phyloP scores from a whole-genome alignment of 2,113 vertebrate genomes.

The Vidua macroura region DNA sequence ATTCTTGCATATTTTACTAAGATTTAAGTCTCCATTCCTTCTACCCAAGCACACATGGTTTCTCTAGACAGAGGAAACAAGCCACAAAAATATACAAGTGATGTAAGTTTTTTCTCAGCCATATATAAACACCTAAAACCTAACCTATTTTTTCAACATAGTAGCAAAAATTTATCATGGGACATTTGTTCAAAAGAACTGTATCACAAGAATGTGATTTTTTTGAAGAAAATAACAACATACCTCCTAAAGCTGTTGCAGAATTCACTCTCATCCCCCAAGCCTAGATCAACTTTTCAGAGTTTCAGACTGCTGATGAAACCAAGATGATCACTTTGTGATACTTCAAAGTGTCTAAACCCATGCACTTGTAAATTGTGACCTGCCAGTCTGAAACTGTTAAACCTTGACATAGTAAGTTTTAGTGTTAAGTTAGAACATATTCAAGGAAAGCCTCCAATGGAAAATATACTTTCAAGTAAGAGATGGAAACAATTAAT shows the following conservation, averaged over 20 bases:
- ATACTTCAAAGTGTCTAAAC: background rate
- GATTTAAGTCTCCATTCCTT: background rate
- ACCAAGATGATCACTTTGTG: background rate
- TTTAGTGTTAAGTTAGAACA: background rate
- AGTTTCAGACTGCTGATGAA: background rate
- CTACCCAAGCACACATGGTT: background rate
- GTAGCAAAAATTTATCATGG: background rate
- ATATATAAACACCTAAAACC: background rate
- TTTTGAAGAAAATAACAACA: background rate
- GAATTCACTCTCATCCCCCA: background rate
- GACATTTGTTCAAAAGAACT: background rate
- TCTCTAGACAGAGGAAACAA: background rate
- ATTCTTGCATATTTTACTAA: background rate
- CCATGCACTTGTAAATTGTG: background rate
- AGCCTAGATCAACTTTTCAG: background rate
- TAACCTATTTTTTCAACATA: background rate
- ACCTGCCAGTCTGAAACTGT: background rate
- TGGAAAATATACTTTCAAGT: background rate
- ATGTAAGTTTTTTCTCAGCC: background rate
- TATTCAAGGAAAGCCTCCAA: background rate
- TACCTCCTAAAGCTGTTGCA: background rate
- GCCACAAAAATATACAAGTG: background rate
- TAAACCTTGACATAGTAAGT: background rate
- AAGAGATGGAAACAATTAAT: background rate
- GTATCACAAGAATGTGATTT: background rate